phyloP scores from a whole-genome alignment of 2,797 vertebrate species.

The Meriones psammophilus region DNA sequence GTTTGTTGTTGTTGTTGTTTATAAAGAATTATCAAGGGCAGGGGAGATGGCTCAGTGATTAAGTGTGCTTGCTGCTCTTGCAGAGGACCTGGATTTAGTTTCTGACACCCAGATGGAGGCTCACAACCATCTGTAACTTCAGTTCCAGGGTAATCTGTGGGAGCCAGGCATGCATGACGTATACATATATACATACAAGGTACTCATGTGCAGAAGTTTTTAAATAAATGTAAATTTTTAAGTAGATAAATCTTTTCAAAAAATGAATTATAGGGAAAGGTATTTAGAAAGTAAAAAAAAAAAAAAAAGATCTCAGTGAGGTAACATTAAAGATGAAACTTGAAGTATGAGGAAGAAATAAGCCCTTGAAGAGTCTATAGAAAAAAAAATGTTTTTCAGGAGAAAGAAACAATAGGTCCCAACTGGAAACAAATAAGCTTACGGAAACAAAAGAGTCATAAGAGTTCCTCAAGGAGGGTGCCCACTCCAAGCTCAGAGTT shows the following conservation, averaged over 20 bases:
- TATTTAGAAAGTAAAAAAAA: slow-evolving; percentile 51
- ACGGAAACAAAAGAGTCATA: slow-evolving; percentile 35
- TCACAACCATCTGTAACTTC: neutral
- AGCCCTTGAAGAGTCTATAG: slow-evolving; percentile 11
- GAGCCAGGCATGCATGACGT: neutral
- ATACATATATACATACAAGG: neutral
- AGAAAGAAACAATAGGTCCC: slow-evolving; percentile 35
- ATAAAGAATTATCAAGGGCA: neutral
- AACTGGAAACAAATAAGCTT: slow-evolving; percentile 36
- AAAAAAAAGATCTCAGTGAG: neutral
- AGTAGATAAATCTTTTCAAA: neutral
- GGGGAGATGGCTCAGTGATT: neutral
- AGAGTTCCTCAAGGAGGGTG: neutral
- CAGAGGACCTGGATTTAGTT: neutral
- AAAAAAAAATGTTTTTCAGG: slow-evolving; percentile 20
- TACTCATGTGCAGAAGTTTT: neutral
- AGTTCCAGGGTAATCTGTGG: neutral
- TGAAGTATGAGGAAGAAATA: slow-evolving; percentile 1
- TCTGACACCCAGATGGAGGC: neutral
- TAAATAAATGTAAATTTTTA: neutral
- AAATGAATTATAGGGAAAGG: neutral
- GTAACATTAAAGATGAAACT: slow-evolving; percentile 49
- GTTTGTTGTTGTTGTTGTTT: neutral
- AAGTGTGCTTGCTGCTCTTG: neutral
- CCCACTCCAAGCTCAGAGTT: neutral